Evolutionary conservation across 2,797 vertebrate species (phyloP).

Genomic region (Luscinia luscinia): DNA sequence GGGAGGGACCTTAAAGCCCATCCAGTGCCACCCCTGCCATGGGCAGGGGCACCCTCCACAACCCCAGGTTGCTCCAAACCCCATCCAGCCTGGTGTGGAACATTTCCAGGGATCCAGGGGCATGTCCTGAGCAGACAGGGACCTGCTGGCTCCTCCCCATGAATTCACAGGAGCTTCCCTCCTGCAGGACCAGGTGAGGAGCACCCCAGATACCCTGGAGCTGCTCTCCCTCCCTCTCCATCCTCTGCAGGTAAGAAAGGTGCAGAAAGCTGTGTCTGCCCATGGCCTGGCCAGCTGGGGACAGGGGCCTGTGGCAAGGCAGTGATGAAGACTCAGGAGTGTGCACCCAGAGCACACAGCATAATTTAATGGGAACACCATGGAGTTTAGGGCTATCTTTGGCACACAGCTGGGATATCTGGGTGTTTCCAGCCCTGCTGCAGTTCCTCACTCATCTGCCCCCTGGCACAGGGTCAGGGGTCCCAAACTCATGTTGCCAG

Average conservation of each 20-base stretch:
- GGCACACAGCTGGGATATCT: background rate
- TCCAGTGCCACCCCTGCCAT: background rate
- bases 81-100: accelerated
- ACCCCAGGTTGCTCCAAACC: background rate
- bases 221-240: background rate
- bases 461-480: background rate
- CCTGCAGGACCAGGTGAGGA: background rate
- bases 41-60: background rate
- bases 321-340: background rate
- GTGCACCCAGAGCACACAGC: background rate
- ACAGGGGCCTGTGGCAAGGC: accelerated
- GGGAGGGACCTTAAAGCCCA: background rate
- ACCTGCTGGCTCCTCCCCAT: background rate
- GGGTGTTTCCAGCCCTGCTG: background rate
- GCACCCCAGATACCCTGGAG: background rate
- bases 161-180: background rate
- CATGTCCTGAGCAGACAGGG: background rate
- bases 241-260: background rate
- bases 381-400: background rate
- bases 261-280: background rate
- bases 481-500: background rate
- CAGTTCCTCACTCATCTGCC: background rate
- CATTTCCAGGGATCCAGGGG: background rate
- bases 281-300: background rate
- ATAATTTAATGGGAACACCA: background rate